Evolutionary conservation across 2,888 invertebrate genomes (phyloP).

Genomic region (Elgonia sp.): DNA sequence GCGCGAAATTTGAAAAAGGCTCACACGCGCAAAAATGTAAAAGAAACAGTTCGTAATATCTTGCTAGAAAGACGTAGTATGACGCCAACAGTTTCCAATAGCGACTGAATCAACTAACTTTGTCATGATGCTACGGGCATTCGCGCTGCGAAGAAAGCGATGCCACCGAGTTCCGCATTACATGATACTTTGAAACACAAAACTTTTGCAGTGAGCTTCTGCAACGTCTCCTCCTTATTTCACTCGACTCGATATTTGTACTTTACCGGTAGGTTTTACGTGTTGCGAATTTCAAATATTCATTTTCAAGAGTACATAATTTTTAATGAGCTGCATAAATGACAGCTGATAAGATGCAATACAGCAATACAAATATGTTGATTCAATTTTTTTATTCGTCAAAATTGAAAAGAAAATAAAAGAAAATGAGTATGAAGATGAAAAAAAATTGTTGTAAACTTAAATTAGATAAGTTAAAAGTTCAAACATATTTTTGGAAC

Average conservation of each 20-base stretch:
- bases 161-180: conserved; percentile 36
- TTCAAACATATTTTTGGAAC: no score
- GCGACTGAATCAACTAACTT: conserved; percentile 45
- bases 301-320: conserved; percentile 28
- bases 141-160: conserved; percentile 40
- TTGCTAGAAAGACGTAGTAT: conserved; percentile 14
- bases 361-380: no score
- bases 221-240: conserved; percentile 1
- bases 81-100: conserved; percentile 49
- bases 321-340: conserved; percentile 22
- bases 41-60: conserved; percentile 49
- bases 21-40: conserved; percentile 27
- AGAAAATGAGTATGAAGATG: no score
- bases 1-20: conserved; percentile 31
- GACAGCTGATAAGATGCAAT: not conserved
- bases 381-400: no score
- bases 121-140: conserved; percentile 20
- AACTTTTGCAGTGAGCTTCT: conserved; percentile 23
- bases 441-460: no score
- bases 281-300: conserved; percentile 41
- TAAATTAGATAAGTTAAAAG: no score
- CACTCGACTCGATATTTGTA: conserved; percentile 32
- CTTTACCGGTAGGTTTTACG: conserved; percentile 21
- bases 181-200: conserved; percentile 54
- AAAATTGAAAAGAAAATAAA: no score